Conservation (phyloP, 2,888 invertebrate genomes). For the Himalopsyche japonica region DNA sequence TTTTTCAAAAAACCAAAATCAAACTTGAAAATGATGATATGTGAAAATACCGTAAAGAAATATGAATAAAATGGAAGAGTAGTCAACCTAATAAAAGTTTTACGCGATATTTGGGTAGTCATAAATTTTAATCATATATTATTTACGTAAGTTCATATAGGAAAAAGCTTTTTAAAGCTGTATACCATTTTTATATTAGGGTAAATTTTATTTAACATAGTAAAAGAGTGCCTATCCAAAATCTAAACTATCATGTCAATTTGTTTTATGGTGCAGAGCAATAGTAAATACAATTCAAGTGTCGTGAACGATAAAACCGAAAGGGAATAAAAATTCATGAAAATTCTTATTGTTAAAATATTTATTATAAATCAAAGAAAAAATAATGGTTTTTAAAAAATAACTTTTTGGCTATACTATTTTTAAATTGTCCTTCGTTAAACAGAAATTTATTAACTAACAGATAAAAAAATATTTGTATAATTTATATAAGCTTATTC, state of each 20-base stretch:
- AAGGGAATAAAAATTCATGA: not conserved
- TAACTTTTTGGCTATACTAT: too few relatives aligned
- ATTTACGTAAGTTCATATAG: not conserved
- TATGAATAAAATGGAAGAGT: not conserved
- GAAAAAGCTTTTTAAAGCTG: not conserved
- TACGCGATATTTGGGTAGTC: not conserved
- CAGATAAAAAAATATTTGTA: too few relatives aligned
- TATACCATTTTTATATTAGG: not conserved
- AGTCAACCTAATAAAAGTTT: not conserved
- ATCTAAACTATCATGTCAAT: slow-evolving; percentile 1
- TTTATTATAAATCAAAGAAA: too few relatives aligned
- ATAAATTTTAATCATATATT: not conserved
- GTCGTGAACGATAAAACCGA: not conserved
- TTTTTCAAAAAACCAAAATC: too few relatives aligned
- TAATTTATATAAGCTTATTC: too few relatives aligned
- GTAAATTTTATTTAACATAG: not conserved
- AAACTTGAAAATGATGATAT: too few relatives aligned
- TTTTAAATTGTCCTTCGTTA: not conserved
- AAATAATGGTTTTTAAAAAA: too few relatives aligned
- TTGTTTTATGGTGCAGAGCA: not conserved
- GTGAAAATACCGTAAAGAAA: not conserved
- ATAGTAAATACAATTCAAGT: not conserved
- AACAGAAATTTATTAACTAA: too few relatives aligned
- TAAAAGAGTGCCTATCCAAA: not conserved
- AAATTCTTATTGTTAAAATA: too few relatives aligned